phyloP scores from a whole-genome alignment of 2,888 invertebrate genomes.

The Taenaris catops region DNA sequence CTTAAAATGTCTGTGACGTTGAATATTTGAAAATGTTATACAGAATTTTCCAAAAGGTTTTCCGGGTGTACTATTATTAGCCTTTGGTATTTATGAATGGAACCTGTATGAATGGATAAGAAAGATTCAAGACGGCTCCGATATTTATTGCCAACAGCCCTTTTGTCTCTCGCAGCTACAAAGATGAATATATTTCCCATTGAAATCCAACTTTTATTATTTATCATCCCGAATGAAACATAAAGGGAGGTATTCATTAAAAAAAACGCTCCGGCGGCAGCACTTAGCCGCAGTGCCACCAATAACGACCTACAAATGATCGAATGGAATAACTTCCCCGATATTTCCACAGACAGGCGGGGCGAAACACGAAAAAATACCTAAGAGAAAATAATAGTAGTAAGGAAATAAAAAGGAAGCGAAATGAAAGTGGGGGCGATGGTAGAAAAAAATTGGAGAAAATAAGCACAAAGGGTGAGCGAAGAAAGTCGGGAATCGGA shows the following conservation, averaged over 20 bases:
- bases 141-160: too few species aligned
- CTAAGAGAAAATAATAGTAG: slow-evolving; percentile 75
- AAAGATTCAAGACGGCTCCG: too few species aligned
- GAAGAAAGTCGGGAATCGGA: slow-evolving; percentile 63
- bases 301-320: slow-evolving; percentile 72
- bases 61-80: too few species aligned
- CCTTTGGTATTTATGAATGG: too few species aligned
- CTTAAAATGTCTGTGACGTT: too few species aligned
- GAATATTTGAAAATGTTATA: too few species aligned
- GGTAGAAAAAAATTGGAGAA: slow-evolving; percentile 70
- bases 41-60: too few species aligned
- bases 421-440: slow-evolving; percentile 67
- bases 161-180: not conserved
- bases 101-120: too few species aligned
- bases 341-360: slow-evolving; percentile 36
- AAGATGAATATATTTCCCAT: slow-evolving; percentile 32
- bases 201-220: too few species aligned
- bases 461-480: slow-evolving; percentile 75
- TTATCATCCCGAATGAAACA: slow-evolving; percentile 44
- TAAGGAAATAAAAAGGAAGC: slow-evolving; percentile 68
- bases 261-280: slow-evolving; percentile 55
- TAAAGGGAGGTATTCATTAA: slow-evolving; percentile 68
- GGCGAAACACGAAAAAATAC: slow-evolving; percentile 72
- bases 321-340: slow-evolving; percentile 57
- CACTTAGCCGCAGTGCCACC: slow-evolving; percentile 67